Evolutionary conservation across 2,113 vertebrate genomes (phyloP), one percentile per base, ranked within the genome.

Genomic region (Todiramphus chloris): DNA sequence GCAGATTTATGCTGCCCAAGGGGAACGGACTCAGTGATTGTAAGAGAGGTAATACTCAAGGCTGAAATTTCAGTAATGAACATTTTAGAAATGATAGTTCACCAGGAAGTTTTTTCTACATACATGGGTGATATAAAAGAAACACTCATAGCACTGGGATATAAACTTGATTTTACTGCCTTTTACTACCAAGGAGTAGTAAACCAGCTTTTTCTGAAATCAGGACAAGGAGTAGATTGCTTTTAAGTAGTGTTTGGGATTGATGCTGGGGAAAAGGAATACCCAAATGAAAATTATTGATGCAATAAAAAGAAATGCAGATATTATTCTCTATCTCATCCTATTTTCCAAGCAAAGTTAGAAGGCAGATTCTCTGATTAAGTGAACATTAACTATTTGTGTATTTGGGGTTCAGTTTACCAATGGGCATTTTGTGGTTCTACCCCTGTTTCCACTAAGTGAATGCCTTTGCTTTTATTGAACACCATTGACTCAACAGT

Each of bases 11-110:
- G 88, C 43, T 93, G 78, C 83, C 55, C 80, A 69, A 89, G 64
- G 91, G 94, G 53, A 96, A 96, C 81, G 66, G 70, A 66, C 75
- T 91, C 10, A 39, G 70, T 58, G 94, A 93, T 76, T 92, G 67
- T 50, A 94, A 43, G 20, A 96, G 87, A 97, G 96, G 96, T 93
- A 94, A 96, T 86, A 89, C 37, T 60, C 8, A 16, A 90, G 88
- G 94, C 75, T 91, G 96, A 97, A 97, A 95, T 97, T 96, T 96
- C 80, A 87, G 87, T 90, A 95, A 95, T 90, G 78, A 67, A 81
- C 81, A 39, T 93, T 93, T 82, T 78, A 88, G 80, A 89, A 96
- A 83, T 39, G 69, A 39, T 88, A 78, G 20, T 73, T 92, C 50
- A 83, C 51, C 77, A 78, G 50, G 78, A 97, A 96, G 67, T 74